Conservation (phyloP, 2,888 invertebrate genomes). For the Acrocyrtus sp. region DNA sequence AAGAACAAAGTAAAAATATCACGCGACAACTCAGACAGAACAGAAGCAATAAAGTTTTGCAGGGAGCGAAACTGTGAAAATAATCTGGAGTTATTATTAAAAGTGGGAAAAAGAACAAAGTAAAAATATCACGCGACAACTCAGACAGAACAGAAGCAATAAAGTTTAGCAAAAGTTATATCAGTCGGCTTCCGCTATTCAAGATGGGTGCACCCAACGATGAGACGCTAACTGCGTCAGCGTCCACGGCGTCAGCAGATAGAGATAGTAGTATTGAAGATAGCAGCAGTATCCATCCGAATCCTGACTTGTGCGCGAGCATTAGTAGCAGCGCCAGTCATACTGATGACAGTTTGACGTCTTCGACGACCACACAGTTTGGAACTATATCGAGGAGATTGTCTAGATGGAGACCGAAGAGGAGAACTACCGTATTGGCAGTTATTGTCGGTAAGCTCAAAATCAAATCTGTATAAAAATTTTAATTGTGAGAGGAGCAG, state of each 20-base stretch:
- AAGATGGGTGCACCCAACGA: conserved; percentile 32
- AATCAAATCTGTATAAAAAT: neutral
- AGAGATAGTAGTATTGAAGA: conserved; percentile 19
- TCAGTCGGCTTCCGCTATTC: conserved; percentile 31
- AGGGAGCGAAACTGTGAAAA: too few relatives aligned
- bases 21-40: too few relatives aligned
- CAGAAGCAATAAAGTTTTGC: too few relatives aligned
- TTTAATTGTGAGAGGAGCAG: too few relatives aligned
- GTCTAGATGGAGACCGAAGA: conserved; percentile 48
- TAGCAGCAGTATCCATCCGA: conserved; percentile 17
- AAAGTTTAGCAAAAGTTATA: too few relatives aligned
- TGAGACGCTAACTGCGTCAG: conserved; percentile 28
- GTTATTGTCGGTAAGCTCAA: conserved; percentile 49
- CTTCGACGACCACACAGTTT: conserved; percentile 30
- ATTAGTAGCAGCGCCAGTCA: too few relatives aligned
- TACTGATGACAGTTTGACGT: conserved; percentile 6
- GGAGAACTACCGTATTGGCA: conserved; percentile 49
- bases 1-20: too few relatives aligned
- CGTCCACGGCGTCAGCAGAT: neutral
- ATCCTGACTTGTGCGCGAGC: conserved; percentile 9
- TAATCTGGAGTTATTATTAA: too few relatives aligned
- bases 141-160: neutral
- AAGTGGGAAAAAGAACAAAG: too few relatives aligned
- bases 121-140: neutral
- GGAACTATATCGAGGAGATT: conserved; percentile 37